Evolutionary conservation across 2,888 invertebrate species (phyloP), one percentile per base, ranked within the genome.

Genomic region (Xestia sexstrigata): DNA sequence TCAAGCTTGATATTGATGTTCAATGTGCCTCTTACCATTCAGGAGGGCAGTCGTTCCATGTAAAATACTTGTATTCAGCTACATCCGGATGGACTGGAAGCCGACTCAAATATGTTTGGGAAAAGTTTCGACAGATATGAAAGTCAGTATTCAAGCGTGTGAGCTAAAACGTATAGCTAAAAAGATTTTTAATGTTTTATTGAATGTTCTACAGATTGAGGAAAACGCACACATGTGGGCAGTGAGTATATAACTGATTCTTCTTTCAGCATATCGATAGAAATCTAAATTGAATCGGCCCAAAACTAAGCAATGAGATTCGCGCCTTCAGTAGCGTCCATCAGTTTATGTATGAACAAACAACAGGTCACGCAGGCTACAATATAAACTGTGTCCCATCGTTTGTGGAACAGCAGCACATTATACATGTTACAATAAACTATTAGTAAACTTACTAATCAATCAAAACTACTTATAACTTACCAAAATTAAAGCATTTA

Each of bases 171-270:
- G 13, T n/a, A 13, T 13, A 62, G 35, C 11, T 35, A 62, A 4
- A 35, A 11, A 35, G 20, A n/a, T 11, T 23, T 20, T 20, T 2
- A 62, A 35, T 23, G 2, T n/a, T n/a, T 39, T 39, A 26, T 42
- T 65, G 13, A 60, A 20, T 15, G 8, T 65, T 15, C n/a, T 65
- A 17, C 65, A 65, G 65, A 42, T 42, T 17, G 4, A 42, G 0
- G 65, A 42, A 42, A 65, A 26, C 42, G n/a, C 42, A n/a, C 65
- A 65, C 8, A 8, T 65, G 42, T 65, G 65, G 65, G 65, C 65
- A 15, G 65, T 65, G 13, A 65, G 65, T 63, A 39, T 63, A 15
- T 58, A 6, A 58, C 7, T 58, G 26, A n/a, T n/a, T 55, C 26
- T 58, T 58, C 7, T 58, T 13, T 52, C 23, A 49, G 49, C 23